Evolutionary conservation across 1,140 invertebrate genomes (phyloP), one percentile per base, ranked within the genome.

Genomic region (Caenorhabditis remanei): DNA sequence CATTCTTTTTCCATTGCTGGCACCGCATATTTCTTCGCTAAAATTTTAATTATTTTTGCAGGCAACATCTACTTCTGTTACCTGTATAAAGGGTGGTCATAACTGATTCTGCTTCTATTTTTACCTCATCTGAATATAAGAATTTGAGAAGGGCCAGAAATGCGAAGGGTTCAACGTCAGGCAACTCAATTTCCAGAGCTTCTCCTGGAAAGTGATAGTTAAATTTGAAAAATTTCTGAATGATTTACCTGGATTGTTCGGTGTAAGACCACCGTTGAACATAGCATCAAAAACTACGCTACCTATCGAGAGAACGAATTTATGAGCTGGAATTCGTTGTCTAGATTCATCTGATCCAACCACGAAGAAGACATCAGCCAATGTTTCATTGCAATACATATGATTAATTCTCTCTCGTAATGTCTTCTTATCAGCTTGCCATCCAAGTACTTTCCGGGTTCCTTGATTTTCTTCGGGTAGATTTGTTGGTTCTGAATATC

Each of bases 271-370:
- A 56, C 96, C 95, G 92, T 96, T 96, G 91, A 97, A 96, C 95
- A 96, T 96, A 9, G 96, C 96, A 93, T 96, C 96, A 93, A 96
- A 96, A 3, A 96, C 96, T 5, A 95, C 95, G 93, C 95, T 96
- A 11, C 96, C 96, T 61, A 96, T 95, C 8, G 95, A 95, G 9
- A 97, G 92, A 4, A 97, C 95, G 93, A 96, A 95, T 92, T 96
- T 96, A 90, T 97, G 96, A 4, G 96, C 96, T 4, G 96, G 96
- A 88, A 96, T 95, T 58, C 95, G 93, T 90, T 87, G 82, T 58
- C 63, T 83, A 19, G 41, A 67, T 48, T 88, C 87, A 13, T 88
- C 87, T 19, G 24, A 86, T 48, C 96, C 96, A 13, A 96, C 96
- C 85, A 95, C 93, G 92, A 96, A 96, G 90, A 95, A 95, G 13